phyloP scores from a whole-genome alignment of 2,113 vertebrate species.

The Clarias magur region DNA sequence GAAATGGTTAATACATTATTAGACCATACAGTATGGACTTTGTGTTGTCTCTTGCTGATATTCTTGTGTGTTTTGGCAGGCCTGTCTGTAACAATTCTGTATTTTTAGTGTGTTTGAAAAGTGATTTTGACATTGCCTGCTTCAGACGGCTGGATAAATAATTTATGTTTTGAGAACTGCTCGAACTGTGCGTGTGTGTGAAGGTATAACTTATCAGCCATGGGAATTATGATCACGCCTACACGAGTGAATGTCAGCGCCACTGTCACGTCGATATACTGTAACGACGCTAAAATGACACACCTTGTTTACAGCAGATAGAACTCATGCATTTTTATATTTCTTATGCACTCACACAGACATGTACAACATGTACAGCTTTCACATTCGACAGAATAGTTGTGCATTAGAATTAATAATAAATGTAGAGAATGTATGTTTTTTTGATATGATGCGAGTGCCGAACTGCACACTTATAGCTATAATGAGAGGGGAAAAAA shows the following conservation, averaged over 20 bases:
- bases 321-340: not conserved
- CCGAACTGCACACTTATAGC: not conserved
- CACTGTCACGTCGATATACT: slow-evolving; percentile 1
- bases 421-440: not conserved
- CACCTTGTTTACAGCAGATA: not conserved
- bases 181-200: slow-evolving; percentile 25
- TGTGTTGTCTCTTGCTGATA: not conserved
- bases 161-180: slow-evolving; percentile 30
- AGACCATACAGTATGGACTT: not conserved
- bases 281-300: not conserved
- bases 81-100: not conserved
- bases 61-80: slow-evolving; percentile 4
- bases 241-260: slow-evolving; percentile 1
- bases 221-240: slow-evolving; percentile 27
- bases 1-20: not conserved
- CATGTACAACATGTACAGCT: not conserved
- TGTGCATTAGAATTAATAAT: not conserved
- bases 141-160: slow-evolving; percentile 43
- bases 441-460: not conserved
- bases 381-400: not conserved
- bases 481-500: not conserved
- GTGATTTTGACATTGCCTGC: slow-evolving; percentile 29
- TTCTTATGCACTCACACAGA: not conserved
- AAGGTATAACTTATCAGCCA: slow-evolving; percentile 27
- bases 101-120: slow-evolving; percentile 26